Evolutionary conservation across 2,113 vertebrate species (phyloP).

Genomic region (Amphiprion percula): DNA sequence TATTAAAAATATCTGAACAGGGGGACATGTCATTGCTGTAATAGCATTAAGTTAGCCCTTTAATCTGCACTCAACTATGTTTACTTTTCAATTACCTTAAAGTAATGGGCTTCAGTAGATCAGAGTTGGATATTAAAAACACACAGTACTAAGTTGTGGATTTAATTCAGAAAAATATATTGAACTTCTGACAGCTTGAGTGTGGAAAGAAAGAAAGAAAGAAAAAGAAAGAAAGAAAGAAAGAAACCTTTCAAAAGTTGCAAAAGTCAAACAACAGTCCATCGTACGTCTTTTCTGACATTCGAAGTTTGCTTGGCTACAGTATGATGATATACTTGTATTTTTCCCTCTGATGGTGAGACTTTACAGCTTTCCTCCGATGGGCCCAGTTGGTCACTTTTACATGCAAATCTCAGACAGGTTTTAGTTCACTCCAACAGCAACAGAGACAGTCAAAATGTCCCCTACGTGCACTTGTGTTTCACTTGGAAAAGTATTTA

Average conservation of each 20-base stretch:
- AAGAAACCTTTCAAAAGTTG: slow-evolving; percentile 8
- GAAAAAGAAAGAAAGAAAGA: slow-evolving; percentile 14
- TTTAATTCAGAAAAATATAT: slow-evolving; percentile 40
- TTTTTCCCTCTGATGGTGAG: slow-evolving; percentile 48
- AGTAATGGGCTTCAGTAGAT: slow-evolving; percentile 67
- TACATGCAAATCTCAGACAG: slow-evolving; percentile 43
- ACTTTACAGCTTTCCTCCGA: slow-evolving; percentile 55
- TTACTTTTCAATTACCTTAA: slow-evolving; percentile 76
- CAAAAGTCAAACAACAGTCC: slow-evolving; percentile 11
- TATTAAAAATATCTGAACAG: slow-evolving; percentile 74
- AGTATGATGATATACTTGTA: slow-evolving; percentile 17
- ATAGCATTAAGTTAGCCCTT: slow-evolving; percentile 75
- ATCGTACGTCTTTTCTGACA: slow-evolving; percentile 8
- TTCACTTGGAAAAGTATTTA: slow-evolving; percentile 48
- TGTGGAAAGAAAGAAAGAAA: slow-evolving; percentile 6
- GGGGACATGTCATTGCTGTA: slow-evolving; percentile 69
- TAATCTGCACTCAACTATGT: slow-evolving; percentile 79
- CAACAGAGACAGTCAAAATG: slow-evolving; percentile 53
- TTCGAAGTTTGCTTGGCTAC: slow-evolving; percentile 34
- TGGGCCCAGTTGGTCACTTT: slow-evolving; percentile 34
- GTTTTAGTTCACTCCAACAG: slow-evolving; percentile 56
- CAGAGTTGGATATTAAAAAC: slow-evolving; percentile 65
- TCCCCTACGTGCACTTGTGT: slow-evolving; percentile 26
- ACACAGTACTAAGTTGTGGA: slow-evolving; percentile 52
- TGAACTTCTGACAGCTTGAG: slow-evolving; percentile 48